Conservation (phyloP, 2,797 vertebrate species). For the Florisuga fusca region DNA sequence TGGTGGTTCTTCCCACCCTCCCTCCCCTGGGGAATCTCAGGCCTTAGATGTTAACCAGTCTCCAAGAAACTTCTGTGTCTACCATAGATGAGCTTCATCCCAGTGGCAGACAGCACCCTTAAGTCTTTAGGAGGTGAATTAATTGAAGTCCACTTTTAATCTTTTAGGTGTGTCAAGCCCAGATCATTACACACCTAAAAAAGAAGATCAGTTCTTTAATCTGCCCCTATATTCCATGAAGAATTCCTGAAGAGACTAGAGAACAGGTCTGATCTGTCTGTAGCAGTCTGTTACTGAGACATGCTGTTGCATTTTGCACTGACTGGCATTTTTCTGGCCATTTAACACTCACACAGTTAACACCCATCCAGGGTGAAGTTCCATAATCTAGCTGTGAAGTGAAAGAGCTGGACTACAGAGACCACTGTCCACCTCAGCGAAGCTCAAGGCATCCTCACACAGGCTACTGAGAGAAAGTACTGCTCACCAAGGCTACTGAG, state of each 20-base stretch:
- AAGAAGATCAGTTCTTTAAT: constrained; percentile 18
- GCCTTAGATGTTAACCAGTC: not conserved
- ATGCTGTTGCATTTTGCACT: not conserved
- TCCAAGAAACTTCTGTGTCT: constrained; percentile 44
- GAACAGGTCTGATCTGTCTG: constrained; percentile 3
- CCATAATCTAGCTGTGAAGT: not conserved
- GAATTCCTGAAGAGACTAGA: not conserved
- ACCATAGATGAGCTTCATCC: constrained; percentile 48
- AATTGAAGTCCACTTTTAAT: constrained; percentile 56
- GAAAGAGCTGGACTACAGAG: not conserved
- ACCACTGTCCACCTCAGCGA: not conserved
- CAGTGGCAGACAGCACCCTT: constrained; percentile 7
- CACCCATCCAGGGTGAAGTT: not conserved
- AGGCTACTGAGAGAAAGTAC: not conserved
- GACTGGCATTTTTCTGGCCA: not conserved
- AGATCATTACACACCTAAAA: constrained; percentile 36
- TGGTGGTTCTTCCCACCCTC: not conserved
- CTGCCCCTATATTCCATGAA: not conserved
- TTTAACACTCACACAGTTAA: not conserved
- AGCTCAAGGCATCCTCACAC: not conserved
- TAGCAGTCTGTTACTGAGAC: not conserved
- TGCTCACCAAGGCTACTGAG: not conserved
- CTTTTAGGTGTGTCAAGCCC: constrained; percentile 48
- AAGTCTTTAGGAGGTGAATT: constrained; percentile 38
- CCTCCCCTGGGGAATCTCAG: not conserved